Conservation (phyloP, 2,888 invertebrate species). For the Ernsta delagoae region DNA sequence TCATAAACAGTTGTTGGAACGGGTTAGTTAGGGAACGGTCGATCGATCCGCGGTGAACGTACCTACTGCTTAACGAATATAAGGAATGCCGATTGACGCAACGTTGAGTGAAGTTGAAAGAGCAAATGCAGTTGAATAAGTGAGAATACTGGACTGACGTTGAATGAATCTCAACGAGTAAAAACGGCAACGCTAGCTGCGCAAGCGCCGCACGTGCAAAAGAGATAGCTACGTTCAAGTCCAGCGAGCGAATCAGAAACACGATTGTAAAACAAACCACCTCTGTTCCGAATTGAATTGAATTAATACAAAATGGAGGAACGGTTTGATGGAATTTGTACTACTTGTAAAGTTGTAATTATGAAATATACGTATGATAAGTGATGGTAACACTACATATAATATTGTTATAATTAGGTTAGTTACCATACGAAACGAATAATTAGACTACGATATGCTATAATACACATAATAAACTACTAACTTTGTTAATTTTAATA, state of each 20-base stretch:
- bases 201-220: neutral
- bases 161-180: no score
- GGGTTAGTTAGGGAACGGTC: no score
- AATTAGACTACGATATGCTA: no score
- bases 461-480: no score
- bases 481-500: no score
- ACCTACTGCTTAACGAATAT: neutral
- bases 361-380: no score
- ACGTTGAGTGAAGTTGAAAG: neutral
- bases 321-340: neutral
- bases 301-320: neutral
- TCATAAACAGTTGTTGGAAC: no score
- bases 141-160: neutral
- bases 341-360: neutral
- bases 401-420: no score
- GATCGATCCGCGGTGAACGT: no score
- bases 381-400: no score
- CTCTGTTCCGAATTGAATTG: neutral
- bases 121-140: neutral
- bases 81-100: neutral
- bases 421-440: no score
- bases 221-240: neutral
- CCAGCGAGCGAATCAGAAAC: neutral
- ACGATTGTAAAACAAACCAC: neutral
- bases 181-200: neutral